Evolutionary conservation across 2,888 invertebrate genomes (phyloP).

Genomic region (Glyphotaelius pellucidus): DNA sequence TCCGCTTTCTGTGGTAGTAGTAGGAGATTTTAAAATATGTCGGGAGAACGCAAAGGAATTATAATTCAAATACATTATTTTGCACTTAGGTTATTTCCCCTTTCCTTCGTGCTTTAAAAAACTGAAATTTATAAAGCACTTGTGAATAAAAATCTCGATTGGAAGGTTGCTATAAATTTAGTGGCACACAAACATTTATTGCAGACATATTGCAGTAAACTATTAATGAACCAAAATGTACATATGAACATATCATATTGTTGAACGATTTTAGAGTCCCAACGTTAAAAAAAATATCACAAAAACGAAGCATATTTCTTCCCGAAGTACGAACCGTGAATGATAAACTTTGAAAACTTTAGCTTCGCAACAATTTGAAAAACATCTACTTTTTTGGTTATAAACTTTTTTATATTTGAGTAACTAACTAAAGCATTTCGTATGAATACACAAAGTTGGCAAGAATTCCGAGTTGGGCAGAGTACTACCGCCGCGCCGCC

Average conservation of each 20-base stretch:
- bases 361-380: conserved; percentile 46
- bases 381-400: conserved; percentile 42
- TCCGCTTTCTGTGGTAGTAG: too few species aligned
- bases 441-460: conserved; percentile 58
- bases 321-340: conserved; percentile 27
- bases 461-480: conserved; percentile 41
- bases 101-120: too few species aligned
- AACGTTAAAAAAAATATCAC: background rate
- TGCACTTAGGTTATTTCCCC: too few species aligned
- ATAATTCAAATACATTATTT: too few species aligned
- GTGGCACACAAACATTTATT: background rate
- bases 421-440: conserved; percentile 59
- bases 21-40: too few species aligned
- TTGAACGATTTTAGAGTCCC: background rate
- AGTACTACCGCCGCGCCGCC: background rate
- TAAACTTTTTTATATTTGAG: conserved; percentile 57
- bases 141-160: too few species aligned
- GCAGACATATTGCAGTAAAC: background rate
- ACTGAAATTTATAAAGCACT: too few species aligned
- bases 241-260: background rate
- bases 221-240: background rate
- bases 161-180: background rate
- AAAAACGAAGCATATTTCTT: conserved; percentile 26
- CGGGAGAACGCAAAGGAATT: too few species aligned
- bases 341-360: conserved; percentile 47